phyloP scores from a whole-genome alignment of 2,113 vertebrate species.

The Dasyprocta punctata region DNA sequence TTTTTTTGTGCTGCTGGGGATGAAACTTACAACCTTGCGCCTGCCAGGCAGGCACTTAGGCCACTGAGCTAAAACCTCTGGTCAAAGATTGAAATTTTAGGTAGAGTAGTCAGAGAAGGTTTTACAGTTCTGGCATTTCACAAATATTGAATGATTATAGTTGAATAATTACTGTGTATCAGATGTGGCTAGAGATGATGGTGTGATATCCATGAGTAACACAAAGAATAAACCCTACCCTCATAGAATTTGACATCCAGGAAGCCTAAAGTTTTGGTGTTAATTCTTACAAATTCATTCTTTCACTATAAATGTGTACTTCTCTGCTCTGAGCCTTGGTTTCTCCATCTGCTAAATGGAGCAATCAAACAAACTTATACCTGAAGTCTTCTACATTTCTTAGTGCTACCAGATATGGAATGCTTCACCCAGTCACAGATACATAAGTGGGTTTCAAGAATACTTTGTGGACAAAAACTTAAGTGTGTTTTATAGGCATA shows the following conservation, averaged over 20 bases:
- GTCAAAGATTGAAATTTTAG: constrained; percentile 18
- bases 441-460: background rate
- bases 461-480: background rate
- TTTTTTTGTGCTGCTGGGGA: too few relatives aligned
- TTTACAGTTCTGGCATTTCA: constrained; percentile 23
- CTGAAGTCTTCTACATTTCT: background rate
- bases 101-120: background rate
- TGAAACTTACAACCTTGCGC: too few relatives aligned
- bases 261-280: background rate
- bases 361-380: background rate
- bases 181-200: background rate
- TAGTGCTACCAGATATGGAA: background rate
- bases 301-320: background rate
- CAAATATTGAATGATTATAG: background rate
- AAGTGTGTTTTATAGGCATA: background rate
- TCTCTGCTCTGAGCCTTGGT: background rate
- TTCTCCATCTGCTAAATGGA: constrained; percentile 7
- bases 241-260: background rate
- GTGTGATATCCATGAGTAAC: background rate
- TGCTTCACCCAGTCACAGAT: background rate
- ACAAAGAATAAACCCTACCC: background rate
- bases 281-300: constrained; percentile 6
- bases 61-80: too few relatives aligned
- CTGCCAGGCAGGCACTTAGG: too few relatives aligned
- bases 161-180: background rate